These are phyloP conservation scores for Pseudotriccus pelzelni DNA, from an alignment of 2,797 vertebrate species.

Conservation along the genomic window DNA sequence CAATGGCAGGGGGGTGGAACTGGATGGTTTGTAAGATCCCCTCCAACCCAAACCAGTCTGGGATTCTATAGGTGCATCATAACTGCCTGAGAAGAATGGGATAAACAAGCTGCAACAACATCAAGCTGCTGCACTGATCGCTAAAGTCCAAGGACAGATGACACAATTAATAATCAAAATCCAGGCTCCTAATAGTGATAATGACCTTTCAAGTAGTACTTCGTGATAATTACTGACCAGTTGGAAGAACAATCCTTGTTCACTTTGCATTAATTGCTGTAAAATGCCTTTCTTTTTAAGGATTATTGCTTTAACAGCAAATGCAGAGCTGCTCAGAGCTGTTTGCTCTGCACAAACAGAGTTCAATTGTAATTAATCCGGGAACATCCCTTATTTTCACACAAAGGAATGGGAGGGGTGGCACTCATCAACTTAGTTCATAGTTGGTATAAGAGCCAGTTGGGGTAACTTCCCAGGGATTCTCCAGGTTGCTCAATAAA, in stretches of 20 bases:
- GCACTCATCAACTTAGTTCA: not conserved
- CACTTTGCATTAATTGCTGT: not conserved
- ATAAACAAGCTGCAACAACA: not conserved
- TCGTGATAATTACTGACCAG: not conserved
- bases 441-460: not conserved
- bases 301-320: not conserved
- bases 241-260: not conserved
- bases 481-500: not conserved
- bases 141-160: not conserved
- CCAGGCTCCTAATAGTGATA: not conserved
- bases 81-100: not conserved
- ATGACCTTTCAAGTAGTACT: not conserved
- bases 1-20: no score
- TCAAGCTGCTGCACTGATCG: not conserved
- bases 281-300: not conserved
- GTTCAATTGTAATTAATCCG: not conserved
- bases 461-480: not conserved
- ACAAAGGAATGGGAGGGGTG: not conserved
- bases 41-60: not conserved
- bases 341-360: not conserved
- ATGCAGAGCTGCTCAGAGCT: not conserved
- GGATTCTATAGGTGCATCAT: no score
- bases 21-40: rapidly evolving
- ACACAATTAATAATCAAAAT: not conserved
- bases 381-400: not conserved